phyloP scores from a whole-genome alignment of 2,888 invertebrate species.

The Caradrina kadenii region DNA sequence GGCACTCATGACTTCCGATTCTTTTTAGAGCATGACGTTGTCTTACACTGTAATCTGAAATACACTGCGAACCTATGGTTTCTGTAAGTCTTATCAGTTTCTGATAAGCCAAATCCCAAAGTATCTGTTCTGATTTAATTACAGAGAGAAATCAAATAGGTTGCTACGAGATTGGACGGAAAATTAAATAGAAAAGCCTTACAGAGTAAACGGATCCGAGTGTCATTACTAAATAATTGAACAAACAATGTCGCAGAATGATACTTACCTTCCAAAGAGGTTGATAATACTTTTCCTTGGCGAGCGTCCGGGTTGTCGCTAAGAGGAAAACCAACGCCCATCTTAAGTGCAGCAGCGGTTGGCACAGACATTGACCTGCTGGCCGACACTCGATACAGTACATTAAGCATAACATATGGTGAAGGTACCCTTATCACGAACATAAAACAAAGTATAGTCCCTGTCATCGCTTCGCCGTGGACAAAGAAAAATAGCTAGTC shows the following conservation, averaged over 20 bases:
- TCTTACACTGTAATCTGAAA: not conserved
- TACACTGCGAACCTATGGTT: not conserved
- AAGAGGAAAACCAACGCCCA: constrained; percentile 96
- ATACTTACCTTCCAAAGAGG: constrained; percentile 89
- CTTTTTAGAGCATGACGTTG: not conserved
- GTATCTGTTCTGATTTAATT: not conserved
- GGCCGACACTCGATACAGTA: constrained; percentile 80
- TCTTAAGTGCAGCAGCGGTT: constrained; percentile 95
- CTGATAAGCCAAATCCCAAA: not conserved
- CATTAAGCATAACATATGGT: constrained; percentile 61
- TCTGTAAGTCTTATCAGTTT: not conserved
- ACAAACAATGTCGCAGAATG: constrained; percentile 43
- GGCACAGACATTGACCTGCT: constrained; percentile 94
- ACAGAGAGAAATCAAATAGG: not conserved
- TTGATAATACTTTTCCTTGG: constrained; percentile 92
- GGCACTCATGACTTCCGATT: not conserved
- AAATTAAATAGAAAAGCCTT: not conserved
- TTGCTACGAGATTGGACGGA: not conserved
- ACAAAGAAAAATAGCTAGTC: not conserved
- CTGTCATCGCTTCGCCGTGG: not conserved
- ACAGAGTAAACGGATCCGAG: not conserved
- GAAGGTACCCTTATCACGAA: constrained; percentile 31
- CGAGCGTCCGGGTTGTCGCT: constrained; percentile 93
- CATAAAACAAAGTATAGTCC: constrained; percentile 11
- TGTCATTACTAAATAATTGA: constrained; percentile 28